Evolutionary conservation across 1,140 invertebrate genomes (phyloP), one percentile per base, ranked within the genome.

Genomic region (Camponotus pennsylvanicus): DNA sequence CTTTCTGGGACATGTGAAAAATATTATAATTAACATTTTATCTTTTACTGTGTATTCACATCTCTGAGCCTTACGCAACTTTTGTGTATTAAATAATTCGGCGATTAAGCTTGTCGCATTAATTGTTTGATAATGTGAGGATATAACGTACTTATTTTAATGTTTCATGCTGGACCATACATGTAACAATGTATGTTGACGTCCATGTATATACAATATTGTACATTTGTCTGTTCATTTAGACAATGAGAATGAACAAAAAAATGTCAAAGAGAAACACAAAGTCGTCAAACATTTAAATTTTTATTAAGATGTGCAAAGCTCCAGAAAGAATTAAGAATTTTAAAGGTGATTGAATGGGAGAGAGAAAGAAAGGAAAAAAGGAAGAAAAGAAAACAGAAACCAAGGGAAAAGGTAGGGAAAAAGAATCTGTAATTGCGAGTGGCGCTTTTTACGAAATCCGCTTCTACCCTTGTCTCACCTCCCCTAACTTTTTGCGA

Each of bases 241-340:
- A 0, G 4, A 15, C n/a, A 34, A 15, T 13, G 64, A 69, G 57
- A 59, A 59, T 79, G 40, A 66, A 49, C 45, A 49, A 37, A 55
- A 66, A 32, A 42, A 55, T 37, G 32, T 32, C 8, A 57, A 70
- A 27, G 8, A 85, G 77, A 52, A 13, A 49, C 13, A 52, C 40
- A 52, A 32, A 42, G 42, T 85, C 86, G 82, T 93, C 84, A 93
- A 94, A 93, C 89, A 93, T 94, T 92, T 91, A 93, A 64, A 88
- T 92, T 93, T 93, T 94, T 93, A 93, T 94, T 92, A 93, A 87
- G 85, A 70, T 82, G 64, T 86, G 86, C 91, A 91, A 92, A 91
- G 88, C 70, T 37, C 82, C 57, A 67, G 83, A 89, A 83, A 86
- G 15, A 88, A 89, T 88, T 91, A 91, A 21, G 21, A 21, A 21